Conservation (phyloP, 2,888 invertebrate genomes). For the Chrysina gloriosa region DNA sequence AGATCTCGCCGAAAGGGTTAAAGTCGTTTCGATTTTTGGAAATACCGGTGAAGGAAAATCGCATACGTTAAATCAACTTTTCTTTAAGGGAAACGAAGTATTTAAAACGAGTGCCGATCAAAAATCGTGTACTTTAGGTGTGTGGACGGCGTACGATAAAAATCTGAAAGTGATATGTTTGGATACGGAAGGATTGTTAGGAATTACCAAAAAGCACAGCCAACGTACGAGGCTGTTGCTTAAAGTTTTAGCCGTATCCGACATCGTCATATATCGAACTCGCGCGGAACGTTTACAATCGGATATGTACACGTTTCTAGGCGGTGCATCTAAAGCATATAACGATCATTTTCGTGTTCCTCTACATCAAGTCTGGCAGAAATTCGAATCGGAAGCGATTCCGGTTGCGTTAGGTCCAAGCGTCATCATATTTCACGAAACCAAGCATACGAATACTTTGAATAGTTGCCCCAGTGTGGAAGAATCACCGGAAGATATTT, state of each 20-base stretch:
- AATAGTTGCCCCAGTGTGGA: conserved; percentile 68
- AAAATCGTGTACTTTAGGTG: conserved; percentile 79
- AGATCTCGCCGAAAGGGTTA: conserved; percentile 70
- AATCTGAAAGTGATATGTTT: conserved; percentile 75
- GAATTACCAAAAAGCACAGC: conserved; percentile 71
- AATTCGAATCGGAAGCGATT: conserved; percentile 55
- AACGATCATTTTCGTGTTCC: conserved; percentile 77
- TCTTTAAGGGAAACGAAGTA: conserved; percentile 73
- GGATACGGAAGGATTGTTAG: conserved; percentile 85
- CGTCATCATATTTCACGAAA: conserved; percentile 84
- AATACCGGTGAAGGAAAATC: conserved; percentile 89
- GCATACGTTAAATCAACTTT: conserved; percentile 78
- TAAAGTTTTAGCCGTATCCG: conserved; percentile 85
- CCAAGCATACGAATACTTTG: conserved; percentile 76
- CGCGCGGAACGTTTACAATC: conserved; percentile 79
- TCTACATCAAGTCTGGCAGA: conserved; percentile 59
- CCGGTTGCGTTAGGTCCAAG: conserved; percentile 76
- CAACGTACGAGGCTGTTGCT: conserved; percentile 76
- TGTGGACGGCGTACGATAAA: conserved; percentile 81
- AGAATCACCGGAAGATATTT: conserved; percentile 73
- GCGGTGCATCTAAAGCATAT: conserved; percentile 81
- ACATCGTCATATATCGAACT: conserved; percentile 82
- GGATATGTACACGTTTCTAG: conserved; percentile 82
- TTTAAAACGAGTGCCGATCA: conserved; percentile 77
- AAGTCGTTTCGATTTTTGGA: conserved; percentile 86